Percentiles rank a stretch among this genome's conserved stretches.
phyloP scores from a whole-genome alignment of 2,797 vertebrate genomes.

The Ambastaia sidthimunki region DNA sequence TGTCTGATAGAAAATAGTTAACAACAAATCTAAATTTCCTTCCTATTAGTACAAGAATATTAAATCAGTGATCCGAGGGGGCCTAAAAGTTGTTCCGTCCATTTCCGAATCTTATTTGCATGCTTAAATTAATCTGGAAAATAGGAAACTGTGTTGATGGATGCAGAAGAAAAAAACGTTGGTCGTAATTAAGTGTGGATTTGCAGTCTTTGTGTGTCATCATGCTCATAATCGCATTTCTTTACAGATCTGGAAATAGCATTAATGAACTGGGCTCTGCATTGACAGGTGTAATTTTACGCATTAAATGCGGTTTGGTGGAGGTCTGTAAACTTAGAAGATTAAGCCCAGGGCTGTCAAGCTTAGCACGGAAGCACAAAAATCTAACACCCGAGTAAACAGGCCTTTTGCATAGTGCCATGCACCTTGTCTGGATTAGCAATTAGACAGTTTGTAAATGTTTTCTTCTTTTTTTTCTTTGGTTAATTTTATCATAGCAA shows the following conservation, averaged over 20 bases:
- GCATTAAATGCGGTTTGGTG: conserved; percentile 75
- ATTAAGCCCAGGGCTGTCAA: conserved; percentile 67
- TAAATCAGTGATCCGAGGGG: conserved; percentile 55
- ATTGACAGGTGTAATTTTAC: conserved; percentile 88
- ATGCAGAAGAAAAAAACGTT: conserved; percentile 67
- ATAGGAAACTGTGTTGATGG: conserved; percentile 67
- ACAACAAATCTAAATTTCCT: conserved; percentile 6
- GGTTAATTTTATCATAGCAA: too few species aligned
- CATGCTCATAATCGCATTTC: conserved; percentile 72
- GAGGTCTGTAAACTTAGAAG: conserved; percentile 62
- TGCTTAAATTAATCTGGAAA: conserved; percentile 78
- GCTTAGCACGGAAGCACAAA: conserved; percentile 56
- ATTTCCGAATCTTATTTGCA: conserved; percentile 72
- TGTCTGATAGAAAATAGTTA: not conserved
- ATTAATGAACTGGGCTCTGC: conserved; percentile 82
- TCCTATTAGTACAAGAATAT: conserved; percentile 61
- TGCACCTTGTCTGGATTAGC: conserved; percentile 56
- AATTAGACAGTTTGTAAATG: conserved; percentile 49
- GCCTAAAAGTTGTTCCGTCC: conserved; percentile 67
- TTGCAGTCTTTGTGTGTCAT: conserved; percentile 72
- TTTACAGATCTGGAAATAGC: conserved; percentile 77
- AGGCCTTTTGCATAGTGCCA: conserved; percentile 16
- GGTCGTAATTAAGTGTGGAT: conserved; percentile 81
- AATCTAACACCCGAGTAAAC: conserved; percentile 45
- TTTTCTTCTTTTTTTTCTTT: too few species aligned